Conservation (phyloP, 92 coral and sea anemone species). For the Parazoanthus darwini region DNA sequence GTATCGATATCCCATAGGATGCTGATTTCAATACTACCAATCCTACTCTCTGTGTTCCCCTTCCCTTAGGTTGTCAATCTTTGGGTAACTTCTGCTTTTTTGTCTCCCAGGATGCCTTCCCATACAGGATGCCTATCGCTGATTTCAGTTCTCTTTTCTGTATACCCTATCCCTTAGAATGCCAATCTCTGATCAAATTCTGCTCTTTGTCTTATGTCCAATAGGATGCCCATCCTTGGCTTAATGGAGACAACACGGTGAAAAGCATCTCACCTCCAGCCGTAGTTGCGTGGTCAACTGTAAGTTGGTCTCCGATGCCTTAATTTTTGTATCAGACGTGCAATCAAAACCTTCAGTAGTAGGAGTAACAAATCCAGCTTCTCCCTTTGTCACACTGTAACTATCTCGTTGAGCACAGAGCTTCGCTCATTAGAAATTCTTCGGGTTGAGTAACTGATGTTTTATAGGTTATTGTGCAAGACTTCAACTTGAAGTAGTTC, state of each 20-base stretch:
- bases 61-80: too few relatives aligned
- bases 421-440: neutral
- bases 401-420: neutral
- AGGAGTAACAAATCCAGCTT: neutral
- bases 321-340: neutral
- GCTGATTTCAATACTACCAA: too few relatives aligned
- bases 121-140: neutral
- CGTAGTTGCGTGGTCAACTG: conserved; percentile 97
- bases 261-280: conserved; percentile 96
- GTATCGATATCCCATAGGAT: neutral
- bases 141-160: neutral
- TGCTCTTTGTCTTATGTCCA: neutral
- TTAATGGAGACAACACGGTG: conserved; percentile 60
- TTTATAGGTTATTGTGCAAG: neutral
- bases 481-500: neutral
- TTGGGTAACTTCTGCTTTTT: neutral
- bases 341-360: neutral
- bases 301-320: conserved; percentile 50
- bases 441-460: neutral
- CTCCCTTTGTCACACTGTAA: neutral
- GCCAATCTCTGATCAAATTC: neutral
- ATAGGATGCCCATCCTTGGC: conserved; percentile 96
- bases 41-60: too few relatives aligned
- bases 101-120: neutral
- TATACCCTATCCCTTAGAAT: too few relatives aligned